Evolutionary conservation across 1,140 invertebrate genomes (phyloP), one percentile per base, ranked within the genome.

Genomic region (Polyergus mexicanus): DNA sequence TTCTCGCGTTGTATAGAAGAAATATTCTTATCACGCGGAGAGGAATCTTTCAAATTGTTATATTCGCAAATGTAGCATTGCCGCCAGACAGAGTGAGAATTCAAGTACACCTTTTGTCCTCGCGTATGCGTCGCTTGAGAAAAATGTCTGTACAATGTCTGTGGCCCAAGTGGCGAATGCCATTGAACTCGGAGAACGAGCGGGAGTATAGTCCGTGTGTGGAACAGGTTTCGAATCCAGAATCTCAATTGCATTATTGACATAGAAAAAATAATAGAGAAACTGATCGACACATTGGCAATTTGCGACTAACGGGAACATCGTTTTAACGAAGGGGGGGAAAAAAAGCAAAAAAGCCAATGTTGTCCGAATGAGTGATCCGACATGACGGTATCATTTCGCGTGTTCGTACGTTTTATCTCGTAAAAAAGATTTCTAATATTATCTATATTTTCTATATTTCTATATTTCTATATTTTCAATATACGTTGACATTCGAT

Each of bases 161-260:
- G 47, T 51, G 89, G 66, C 88, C 89, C 78, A 90, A 90, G 81
- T 76, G 78, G 62, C 81, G 88, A 83, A 86, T 90, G 89, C 78
- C 89, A 89, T 90, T 90, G 89, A 90, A 90, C 89, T 51, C 85
- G 68, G 65, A 8, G 71, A 74, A 62, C 35, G 72, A 62, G 38
- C 69, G 38, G 32, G n/a, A 25, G 54, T 69, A 22, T 22, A 68
- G 65, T 89, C 69, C 32, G 78, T 11, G 71, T 58, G 51, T 63
- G 75, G 78, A 91, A 91, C 89, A 85, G 89, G 89, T 91, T 91
- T 90, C 84, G 76, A 86, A 90, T 90, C 77, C 88, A 81, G 71
- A 77, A 90, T 86, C 65, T 74, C 89, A 86, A 91, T 91, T 81
- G 65, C 47, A 71, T 69, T 51, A n/a, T n/a, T 62, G 32, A 72